These are phyloP conservation scores for Formica aserva DNA, from an alignment of 2,888 invertebrate species.

Conservation along the genomic window DNA sequence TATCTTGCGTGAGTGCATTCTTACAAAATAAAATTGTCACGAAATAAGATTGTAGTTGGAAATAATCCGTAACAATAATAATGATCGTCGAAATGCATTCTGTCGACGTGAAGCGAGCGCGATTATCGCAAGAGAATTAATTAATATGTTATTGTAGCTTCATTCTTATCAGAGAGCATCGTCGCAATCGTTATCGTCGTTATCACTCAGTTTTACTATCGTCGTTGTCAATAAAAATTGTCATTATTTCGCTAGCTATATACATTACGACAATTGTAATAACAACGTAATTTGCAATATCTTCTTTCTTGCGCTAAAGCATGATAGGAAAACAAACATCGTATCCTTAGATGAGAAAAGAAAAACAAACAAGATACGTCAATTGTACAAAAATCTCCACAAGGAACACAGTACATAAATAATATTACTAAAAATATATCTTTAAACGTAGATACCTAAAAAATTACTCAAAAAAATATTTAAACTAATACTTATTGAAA, in stretches of 20 bases:
- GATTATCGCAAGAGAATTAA: conserved; percentile 21
- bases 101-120: neutral
- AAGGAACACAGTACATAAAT: neutral
- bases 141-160: conserved; percentile 10
- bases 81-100: neutral
- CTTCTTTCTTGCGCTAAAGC: conserved; percentile 2
- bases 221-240: conserved; percentile 29
- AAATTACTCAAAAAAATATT: neutral
- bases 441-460: neutral
- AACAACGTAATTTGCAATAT: conserved; percentile 18
- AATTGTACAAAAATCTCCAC: neutral
- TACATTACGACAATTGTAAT: conserved; percentile 4
- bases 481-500: neutral
- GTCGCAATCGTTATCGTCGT: neutral
- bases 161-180: neutral
- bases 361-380: conserved; percentile 1
- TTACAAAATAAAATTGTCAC: conserved; percentile 33
- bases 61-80: conserved; percentile 18
- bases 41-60: conserved; percentile 9
- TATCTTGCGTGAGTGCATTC: conserved; percentile 33
- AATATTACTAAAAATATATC: conserved; percentile 1
- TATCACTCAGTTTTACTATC: neutral
- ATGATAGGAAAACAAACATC: neutral
- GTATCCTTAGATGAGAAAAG: neutral
- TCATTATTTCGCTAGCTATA: conserved; percentile 18